Conservation (phyloP, 1,140 invertebrate species). For the Thaumatotibia leucotreta region DNA sequence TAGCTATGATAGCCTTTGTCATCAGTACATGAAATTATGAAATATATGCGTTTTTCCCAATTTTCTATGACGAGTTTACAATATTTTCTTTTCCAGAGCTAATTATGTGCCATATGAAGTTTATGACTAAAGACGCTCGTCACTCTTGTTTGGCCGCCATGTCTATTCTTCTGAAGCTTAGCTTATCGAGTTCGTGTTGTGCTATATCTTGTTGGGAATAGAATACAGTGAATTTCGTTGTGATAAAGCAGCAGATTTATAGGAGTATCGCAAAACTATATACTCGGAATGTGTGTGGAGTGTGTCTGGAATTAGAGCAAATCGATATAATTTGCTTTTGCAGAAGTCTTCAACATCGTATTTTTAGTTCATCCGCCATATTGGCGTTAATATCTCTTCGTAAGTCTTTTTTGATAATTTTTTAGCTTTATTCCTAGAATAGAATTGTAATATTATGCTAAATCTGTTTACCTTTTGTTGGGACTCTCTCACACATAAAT, state of each 20-base stretch:
- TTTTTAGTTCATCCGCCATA: slow-evolving; percentile 76
- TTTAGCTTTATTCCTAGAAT: slow-evolving; percentile 58
- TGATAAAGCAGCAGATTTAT: slow-evolving; percentile 59
- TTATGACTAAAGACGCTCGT: slow-evolving; percentile 63
- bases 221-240: slow-evolving; percentile 64
- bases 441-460: slow-evolving; percentile 52
- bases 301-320: slow-evolving; percentile 58
- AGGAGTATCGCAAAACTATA: slow-evolving; percentile 53
- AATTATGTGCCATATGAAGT: slow-evolving; percentile 52
- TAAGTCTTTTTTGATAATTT: slow-evolving; percentile 74
- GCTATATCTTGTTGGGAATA: slow-evolving; percentile 69
- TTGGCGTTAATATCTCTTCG: slow-evolving; percentile 75
- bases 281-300: slow-evolving; percentile 60
- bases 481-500: slow-evolving; percentile 43
- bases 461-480: slow-evolving; percentile 45
- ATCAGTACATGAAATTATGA: slow-evolving; percentile 51
- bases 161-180: slow-evolving; percentile 65
- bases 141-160: slow-evolving; percentile 67
- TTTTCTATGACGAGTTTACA: slow-evolving; percentile 55
- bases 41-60: slow-evolving; percentile 51
- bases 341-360: slow-evolving; percentile 64
- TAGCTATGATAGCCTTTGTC: slow-evolving; percentile 52
- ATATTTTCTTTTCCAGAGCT: slow-evolving; percentile 62
- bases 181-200: slow-evolving; percentile 60
- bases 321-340: slow-evolving; percentile 65